Conservation (phyloP, 2,888 invertebrate species). For the Pristionchus fissidentatus region DNA sequence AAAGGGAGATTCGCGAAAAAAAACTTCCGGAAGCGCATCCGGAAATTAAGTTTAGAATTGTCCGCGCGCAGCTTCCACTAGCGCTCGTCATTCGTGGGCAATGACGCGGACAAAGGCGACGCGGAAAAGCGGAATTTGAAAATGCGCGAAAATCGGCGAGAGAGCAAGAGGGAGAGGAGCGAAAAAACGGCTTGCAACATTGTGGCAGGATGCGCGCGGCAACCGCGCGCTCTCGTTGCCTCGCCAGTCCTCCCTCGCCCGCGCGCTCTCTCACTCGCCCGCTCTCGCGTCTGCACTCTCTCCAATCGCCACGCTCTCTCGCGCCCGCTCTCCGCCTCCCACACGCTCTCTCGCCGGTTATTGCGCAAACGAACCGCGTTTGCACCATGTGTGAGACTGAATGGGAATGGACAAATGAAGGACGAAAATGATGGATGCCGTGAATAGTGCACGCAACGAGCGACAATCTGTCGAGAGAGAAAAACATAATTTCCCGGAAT, state of each 20-base stretch:
- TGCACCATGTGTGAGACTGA: not conserved
- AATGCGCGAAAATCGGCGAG: conserved; percentile 11
- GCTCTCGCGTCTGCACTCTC: not conserved
- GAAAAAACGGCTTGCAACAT: not conserved
- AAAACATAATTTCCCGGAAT: not conserved
- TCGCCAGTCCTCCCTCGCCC: not conserved
- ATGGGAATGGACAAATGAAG: conserved; percentile 26
- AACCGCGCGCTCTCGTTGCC: not conserved
- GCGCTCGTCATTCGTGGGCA: too few relatives aligned
- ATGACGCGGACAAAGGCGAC: not conserved
- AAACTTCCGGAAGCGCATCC: too few relatives aligned
- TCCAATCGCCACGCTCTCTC: not conserved
- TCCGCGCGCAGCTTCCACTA: too few relatives aligned
- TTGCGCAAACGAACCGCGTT: not conserved
- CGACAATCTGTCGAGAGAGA: conserved; percentile 5
- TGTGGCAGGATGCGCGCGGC: not conserved
- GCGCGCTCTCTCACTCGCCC: not conserved
- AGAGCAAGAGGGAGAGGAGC: not conserved
- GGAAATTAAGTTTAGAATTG: too few relatives aligned
- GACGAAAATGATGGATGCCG: not conserved
- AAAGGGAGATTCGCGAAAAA: too few relatives aligned
- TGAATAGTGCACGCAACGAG: not conserved
- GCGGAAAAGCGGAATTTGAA: not conserved
- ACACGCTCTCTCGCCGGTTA: not conserved
- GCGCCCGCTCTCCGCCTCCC: not conserved